These are phyloP conservation scores for Hesperia comma DNA, from an alignment of 2,888 invertebrate species.

Conservation along the genomic window DNA sequence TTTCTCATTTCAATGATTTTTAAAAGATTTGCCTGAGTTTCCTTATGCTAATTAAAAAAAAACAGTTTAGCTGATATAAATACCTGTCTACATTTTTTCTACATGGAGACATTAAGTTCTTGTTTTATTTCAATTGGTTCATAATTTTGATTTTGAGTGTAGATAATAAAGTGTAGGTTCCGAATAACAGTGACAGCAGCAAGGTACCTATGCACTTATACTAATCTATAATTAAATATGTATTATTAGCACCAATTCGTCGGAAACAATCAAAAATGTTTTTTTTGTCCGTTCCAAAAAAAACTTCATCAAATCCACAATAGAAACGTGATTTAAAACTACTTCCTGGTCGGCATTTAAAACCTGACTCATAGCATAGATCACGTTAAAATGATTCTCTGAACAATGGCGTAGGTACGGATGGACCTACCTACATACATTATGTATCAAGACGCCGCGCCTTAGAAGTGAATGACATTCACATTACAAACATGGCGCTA, in stretches of 20 bases:
- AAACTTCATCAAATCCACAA: constrained; percentile 23
- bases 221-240: background rate
- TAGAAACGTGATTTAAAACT: constrained; percentile 55
- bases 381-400: constrained; percentile 57
- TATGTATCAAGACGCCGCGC: constrained; percentile 54
- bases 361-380: constrained; percentile 65
- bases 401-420: constrained; percentile 44
- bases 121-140: too few relatives aligned
- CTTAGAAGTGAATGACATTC: constrained; percentile 62
- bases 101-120: too few relatives aligned
- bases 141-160: too few relatives aligned
- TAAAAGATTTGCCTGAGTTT: too few relatives aligned
- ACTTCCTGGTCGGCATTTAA: constrained; percentile 58
- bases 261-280: constrained; percentile 21
- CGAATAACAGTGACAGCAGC: too few relatives aligned
- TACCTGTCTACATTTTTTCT: too few relatives aligned
- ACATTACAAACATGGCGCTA: constrained; percentile 43
- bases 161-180: too few relatives aligned
- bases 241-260: background rate
- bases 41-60: too few relatives aligned
- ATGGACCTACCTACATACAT: constrained; percentile 41
- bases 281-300: constrained; percentile 18
- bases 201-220: too few relatives aligned
- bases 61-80: too few relatives aligned
- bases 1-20: too few relatives aligned